A percentile compares a stretch with the other conserved stretches of the same genome.
Evolutionary conservation across 2,113 vertebrate species (phyloP).

Genomic region (Saguinus imperator): DNA sequence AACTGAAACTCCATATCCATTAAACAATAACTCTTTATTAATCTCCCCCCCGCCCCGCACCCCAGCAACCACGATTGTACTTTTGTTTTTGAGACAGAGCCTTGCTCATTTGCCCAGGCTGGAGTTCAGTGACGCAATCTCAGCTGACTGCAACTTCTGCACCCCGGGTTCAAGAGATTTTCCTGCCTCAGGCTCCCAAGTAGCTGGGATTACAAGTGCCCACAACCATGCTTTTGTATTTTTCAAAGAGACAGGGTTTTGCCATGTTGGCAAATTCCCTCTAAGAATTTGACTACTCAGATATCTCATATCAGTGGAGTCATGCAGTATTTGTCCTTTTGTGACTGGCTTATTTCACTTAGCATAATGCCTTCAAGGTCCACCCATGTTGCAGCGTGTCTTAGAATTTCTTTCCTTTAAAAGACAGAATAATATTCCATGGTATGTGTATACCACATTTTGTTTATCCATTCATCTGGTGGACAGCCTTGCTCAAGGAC

Average conservation of each 20-base stretch:
- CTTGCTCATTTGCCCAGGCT: no score
- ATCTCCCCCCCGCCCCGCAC: fast-evolving
- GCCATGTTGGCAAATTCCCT: background rate
- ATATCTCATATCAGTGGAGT: background rate
- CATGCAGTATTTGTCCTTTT: background rate
- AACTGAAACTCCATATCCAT: background rate
- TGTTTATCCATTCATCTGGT: background rate
- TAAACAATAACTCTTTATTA: background rate
- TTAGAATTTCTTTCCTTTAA: slow-evolving; percentile 17
- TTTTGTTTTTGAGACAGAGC: no score
- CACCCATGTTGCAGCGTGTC: background rate
- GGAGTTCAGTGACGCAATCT: no score
- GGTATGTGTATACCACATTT: background rate
- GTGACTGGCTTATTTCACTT: background rate
- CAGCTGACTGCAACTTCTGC: no score
- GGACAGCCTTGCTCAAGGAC: background rate
- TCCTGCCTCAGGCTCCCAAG: no score
- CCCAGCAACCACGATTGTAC: background rate
- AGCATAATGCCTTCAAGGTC: slow-evolving; percentile 17
- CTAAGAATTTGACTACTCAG: background rate
- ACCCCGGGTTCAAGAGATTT: no score
- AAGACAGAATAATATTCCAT: background rate
- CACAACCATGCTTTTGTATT: no score
- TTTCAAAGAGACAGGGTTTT: no score
- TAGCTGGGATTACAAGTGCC: no score